Base-by-base conservation (phyloP, 2,888 invertebrate species). In the Stenichneumon culpator region DNA sequence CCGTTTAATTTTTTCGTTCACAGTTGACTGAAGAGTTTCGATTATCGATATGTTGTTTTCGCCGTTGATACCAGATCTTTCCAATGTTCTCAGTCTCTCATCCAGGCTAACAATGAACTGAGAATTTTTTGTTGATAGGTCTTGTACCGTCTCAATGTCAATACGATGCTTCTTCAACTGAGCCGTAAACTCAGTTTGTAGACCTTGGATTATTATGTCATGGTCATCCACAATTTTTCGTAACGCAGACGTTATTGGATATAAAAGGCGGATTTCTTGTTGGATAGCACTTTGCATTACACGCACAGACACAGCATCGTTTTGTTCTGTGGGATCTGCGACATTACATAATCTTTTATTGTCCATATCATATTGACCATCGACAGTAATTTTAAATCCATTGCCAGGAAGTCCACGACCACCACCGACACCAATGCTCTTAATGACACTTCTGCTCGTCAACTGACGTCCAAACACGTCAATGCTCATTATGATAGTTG, bases 291-390 rank as follows among this genome's bases (percentile, higher is more conserved):
- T 60, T 73, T 44, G 57, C 73, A 60, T 73, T 44, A 54, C 52
- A 32, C 32, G 47, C n/a, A 74, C 28, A 57, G 63, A 47, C 7
- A 68, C 72, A 25, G 69, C 83, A 57, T 84, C 83, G n/a, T 69
- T 74, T 14, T 28, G 9, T 3, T 82, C 16, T 50, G n/a, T 32
- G 11, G 77, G 50, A 11, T 72, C 39, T 32, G 60, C 82, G 19
- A 86, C 25, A 50, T 84, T 85, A 44, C 81, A 80, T 25, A 86
- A 57, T 83, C 57, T 77, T n/a, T 78, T 84, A 50, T 81, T 75
- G 36, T 84, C 74, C n/a, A 86, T 60, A 69, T 86, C 44, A 63
- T 84, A 86, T 22, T 86, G 63, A 44, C 82, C 79, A 44, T 83
- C 82, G 39, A 60, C 11, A 39, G 73, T 81, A 3, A 83, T 3